Evolutionary conservation across 2,797 vertebrate species (phyloP).

Genomic region (Notoglanidium macrostoma): DNA sequence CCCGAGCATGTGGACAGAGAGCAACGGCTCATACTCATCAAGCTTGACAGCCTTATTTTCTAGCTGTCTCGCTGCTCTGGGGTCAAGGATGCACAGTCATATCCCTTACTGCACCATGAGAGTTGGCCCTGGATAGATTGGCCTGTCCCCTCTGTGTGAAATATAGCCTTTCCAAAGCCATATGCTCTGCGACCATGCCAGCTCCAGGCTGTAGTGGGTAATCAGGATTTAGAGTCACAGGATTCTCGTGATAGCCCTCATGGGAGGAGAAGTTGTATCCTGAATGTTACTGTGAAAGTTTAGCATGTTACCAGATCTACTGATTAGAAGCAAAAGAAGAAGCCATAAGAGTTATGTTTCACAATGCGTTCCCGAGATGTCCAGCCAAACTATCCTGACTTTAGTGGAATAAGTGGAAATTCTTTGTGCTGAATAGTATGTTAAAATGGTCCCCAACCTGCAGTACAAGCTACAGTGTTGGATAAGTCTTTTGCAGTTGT

Average conservation of each 20-base stretch:
- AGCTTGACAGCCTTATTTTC: conserved; percentile 53
- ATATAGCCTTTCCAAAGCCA: conserved; percentile 24
- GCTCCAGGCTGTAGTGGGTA: conserved; percentile 1
- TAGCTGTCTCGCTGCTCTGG: conserved; percentile 41
- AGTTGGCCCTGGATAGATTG: conserved; percentile 43
- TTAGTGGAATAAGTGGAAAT: neutral
- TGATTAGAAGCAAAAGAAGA: neutral
- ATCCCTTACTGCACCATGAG: conserved; percentile 42
- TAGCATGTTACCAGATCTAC: neutral
- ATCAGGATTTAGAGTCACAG: conserved; percentile 11
- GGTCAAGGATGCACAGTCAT: conserved; percentile 56
- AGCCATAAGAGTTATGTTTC: neutral
- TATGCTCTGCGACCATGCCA: conserved; percentile 31
- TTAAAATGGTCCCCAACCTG: neutral
- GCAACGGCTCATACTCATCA: conserved; percentile 51
- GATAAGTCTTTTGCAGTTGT: neutral
- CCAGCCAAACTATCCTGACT: neutral
- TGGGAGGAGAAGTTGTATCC: neutral
- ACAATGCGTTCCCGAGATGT: neutral
- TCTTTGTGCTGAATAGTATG: neutral
- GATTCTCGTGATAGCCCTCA: neutral
- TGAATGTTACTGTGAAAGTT: neutral
- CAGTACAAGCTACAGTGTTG: neutral
- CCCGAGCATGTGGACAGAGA: conserved; percentile 38
- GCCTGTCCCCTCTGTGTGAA: conserved; percentile 33